Percentiles rank a stretch among this genome's conserved stretches.
Conservation (phyloP, 2,113 vertebrate species). For the Trinectes maculatus region DNA sequence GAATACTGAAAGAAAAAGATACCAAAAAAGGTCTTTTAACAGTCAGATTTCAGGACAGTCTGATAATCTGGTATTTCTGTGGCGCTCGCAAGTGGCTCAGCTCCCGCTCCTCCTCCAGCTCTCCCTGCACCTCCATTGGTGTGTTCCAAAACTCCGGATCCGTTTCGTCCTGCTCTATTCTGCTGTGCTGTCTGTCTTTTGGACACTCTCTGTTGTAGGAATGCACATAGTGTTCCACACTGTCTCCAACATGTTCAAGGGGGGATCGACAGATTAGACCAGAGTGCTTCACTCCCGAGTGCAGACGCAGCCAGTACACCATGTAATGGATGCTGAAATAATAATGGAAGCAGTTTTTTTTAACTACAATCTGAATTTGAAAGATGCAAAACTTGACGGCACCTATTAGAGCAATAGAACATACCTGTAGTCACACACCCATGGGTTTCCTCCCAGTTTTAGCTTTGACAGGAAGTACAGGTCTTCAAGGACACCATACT, state of each 20-base stretch:
- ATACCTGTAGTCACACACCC: constrained; percentile 78
- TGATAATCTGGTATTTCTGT: constrained; percentile 69
- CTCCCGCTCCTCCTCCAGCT: constrained; percentile 73
- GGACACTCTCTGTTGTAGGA: constrained; percentile 75
- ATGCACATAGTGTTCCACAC: constrained; percentile 64
- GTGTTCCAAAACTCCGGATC: constrained; percentile 66
- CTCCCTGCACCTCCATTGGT: constrained; percentile 60
- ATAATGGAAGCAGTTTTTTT: not conserved
- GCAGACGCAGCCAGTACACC: constrained; percentile 76
- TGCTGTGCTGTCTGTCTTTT: constrained; percentile 55
- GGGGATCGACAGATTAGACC: constrained; percentile 73
- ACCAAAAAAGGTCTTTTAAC: constrained; percentile 12
- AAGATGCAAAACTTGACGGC: not conserved
- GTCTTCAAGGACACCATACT: constrained; percentile 75
- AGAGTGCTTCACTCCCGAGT: constrained; percentile 65
- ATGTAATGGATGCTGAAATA: constrained; percentile 76
- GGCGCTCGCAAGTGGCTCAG: constrained; percentile 63
- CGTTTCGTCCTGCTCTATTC: constrained; percentile 27
- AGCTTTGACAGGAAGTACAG: constrained; percentile 75
- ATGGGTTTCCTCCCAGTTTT: constrained; percentile 71
- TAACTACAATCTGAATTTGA: not conserved
- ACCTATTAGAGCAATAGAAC: constrained; percentile 4
- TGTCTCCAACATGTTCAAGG: constrained; percentile 52
- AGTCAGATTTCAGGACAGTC: constrained; percentile 49
- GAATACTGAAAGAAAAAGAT: constrained; percentile 12